phyloP scores from a whole-genome alignment of 2,888 invertebrate genomes.

The Omphaloscelis lunosa region DNA sequence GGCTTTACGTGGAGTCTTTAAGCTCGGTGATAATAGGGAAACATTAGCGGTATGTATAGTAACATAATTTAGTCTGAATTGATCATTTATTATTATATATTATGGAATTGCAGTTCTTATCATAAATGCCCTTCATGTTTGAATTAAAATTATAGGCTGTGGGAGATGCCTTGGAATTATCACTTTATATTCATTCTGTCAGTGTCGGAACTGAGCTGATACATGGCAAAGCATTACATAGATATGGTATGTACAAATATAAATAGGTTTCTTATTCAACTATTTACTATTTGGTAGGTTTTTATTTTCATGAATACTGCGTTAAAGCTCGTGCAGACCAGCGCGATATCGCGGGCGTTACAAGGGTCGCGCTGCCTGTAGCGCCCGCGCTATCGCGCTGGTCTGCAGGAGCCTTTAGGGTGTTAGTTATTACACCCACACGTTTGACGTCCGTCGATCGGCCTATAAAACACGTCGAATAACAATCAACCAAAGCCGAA shows the following conservation, averaged over 20 bases:
- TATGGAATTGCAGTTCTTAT: background rate
- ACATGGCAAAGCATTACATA: conserved; percentile 85
- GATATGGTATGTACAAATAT: conserved; percentile 76
- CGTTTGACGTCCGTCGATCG: background rate
- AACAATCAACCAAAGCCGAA: background rate
- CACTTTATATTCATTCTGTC: conserved; percentile 84
- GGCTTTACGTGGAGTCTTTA: conserved; percentile 72
- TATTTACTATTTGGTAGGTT: background rate
- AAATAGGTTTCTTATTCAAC: background rate
- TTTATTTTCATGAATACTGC: background rate
- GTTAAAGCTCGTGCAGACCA: no score
- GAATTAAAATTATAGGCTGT: conserved; percentile 73
- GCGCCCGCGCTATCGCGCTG: no score
- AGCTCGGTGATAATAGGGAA: conserved; percentile 77
- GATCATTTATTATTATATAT: conserved; percentile 1
- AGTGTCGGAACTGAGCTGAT: conserved; percentile 85
- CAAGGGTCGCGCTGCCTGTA: no score
- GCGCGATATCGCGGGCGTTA: no score
- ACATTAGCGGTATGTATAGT: conserved; percentile 73
- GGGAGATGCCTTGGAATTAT: conserved; percentile 81
- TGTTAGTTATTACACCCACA: background rate
- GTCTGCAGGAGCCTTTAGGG: no score
- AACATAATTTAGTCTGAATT: background rate
- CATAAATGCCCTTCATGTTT: background rate
- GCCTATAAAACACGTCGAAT: background rate